phyloP scores from a whole-genome alignment of 1,140 invertebrate species.

The Drosophila bifasciata region DNA sequence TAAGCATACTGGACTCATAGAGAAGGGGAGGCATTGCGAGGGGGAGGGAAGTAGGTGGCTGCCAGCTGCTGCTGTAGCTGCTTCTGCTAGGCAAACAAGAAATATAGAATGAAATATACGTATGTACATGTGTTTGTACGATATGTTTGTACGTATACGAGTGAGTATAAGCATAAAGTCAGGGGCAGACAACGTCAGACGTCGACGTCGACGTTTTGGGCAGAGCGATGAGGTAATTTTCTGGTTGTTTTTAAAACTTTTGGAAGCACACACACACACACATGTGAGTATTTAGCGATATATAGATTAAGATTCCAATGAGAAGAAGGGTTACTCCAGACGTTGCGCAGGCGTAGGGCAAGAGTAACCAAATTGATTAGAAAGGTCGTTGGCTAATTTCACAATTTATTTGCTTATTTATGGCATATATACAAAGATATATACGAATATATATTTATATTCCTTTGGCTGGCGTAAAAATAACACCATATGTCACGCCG shows the following conservation, averaged over 20 bases:
- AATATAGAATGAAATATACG: constrained; percentile 59
- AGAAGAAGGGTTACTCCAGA: constrained; percentile 36
- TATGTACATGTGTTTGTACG: constrained; percentile 1
- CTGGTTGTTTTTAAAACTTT: constrained; percentile 53
- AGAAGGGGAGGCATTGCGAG: background rate
- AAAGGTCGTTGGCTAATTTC: constrained; percentile 47
- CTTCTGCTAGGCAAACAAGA: constrained; percentile 51
- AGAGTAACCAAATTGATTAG: constrained; percentile 12
- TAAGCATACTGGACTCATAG: constrained; percentile 6
- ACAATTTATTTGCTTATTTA: constrained; percentile 63
- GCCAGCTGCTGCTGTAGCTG: constrained; percentile 26
- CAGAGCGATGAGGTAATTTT: constrained; percentile 79
- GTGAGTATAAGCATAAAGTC: constrained; percentile 59
- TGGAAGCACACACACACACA: constrained; percentile 15
- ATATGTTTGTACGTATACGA: constrained; percentile 8
- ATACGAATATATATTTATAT: background rate
- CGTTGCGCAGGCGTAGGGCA: constrained; percentile 57
- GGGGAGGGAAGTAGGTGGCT: constrained; percentile 23
- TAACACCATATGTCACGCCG: constrained; percentile 74
- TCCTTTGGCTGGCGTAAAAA: constrained; percentile 50
- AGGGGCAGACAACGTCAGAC: constrained; percentile 64
- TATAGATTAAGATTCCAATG: constrained; percentile 14
- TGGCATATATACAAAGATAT: constrained; percentile 16
- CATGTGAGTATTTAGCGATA: constrained; percentile 7
- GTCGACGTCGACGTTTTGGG: constrained; percentile 40